Percentiles rank a stretch among this genome's conserved stretches.
Evolutionary conservation across 2,113 vertebrate genomes (phyloP).

Genomic region (Pachyramphus minor): DNA sequence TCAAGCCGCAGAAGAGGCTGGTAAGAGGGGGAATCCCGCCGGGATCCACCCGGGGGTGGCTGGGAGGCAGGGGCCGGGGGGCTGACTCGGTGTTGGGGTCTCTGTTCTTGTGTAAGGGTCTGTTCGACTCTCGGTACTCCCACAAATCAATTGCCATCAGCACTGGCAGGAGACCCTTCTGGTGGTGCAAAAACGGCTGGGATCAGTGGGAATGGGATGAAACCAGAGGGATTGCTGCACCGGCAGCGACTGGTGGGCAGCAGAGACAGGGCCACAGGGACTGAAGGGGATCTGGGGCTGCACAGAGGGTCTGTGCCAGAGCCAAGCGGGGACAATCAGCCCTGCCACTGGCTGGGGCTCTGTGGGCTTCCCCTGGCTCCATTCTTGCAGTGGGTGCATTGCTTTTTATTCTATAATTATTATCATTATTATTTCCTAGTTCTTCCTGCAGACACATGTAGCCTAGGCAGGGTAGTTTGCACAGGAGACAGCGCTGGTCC

Average conservation of each 20-base stretch:
- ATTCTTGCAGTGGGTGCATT: fast-evolving
- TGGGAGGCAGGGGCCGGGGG: neutral
- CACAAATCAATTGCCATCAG: neutral
- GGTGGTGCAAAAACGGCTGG: fast-evolving
- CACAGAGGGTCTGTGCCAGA: neutral
- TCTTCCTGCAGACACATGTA: fast-evolving
- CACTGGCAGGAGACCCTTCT: fast-evolving
- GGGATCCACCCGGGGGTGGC: neutral
- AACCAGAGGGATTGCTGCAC: too few species aligned
- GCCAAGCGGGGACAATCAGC: fast-evolving
- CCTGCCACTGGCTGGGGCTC: fast-evolving
- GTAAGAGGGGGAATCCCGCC: slow-evolving; percentile 67
- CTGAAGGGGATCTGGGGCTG: neutral
- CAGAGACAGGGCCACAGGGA: neutral
- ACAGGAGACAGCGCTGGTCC: neutral
- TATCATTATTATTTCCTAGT: neutral
- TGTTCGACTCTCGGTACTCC: neutral
- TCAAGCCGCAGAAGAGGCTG: slow-evolving; percentile 94
- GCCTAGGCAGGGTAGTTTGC: neutral
- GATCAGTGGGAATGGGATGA: neutral
- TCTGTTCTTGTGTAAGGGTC: neutral
- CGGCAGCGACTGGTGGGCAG: fast-evolving
- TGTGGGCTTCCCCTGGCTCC: neutral
- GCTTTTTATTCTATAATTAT: neutral
- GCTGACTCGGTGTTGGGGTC: fast-evolving